Conservation (phyloP, 2,888 invertebrate species). For the Lamellibrachia satsuma region DNA sequence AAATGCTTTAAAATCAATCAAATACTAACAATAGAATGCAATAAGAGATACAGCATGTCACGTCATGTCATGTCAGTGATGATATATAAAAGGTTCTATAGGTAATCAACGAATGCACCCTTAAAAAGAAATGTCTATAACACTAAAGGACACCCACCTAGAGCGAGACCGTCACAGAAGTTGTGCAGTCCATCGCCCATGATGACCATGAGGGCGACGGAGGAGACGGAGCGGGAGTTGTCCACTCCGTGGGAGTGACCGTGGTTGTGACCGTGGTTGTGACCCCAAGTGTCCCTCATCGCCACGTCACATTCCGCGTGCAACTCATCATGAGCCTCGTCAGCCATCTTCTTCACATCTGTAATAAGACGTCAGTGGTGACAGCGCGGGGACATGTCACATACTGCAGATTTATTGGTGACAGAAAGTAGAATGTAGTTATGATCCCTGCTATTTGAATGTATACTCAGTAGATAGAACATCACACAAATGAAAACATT, state of each 20-base stretch:
- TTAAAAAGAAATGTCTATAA: too few species aligned
- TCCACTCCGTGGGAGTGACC: conserved; percentile 45
- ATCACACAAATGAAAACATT: too few species aligned
- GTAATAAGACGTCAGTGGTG: background rate
- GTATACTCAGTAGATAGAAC: too few species aligned
- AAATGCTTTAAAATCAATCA: too few species aligned
- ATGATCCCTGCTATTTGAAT: too few species aligned
- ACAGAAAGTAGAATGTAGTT: too few species aligned
- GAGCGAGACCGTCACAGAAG: conserved; percentile 93
- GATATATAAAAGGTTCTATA: too few species aligned
- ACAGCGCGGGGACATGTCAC: background rate
- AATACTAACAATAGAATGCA: too few species aligned
- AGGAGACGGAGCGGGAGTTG: conserved; percentile 75
- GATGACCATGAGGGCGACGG: conserved; percentile 95
- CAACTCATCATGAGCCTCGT: conserved; percentile 41
- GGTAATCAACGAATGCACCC: too few species aligned
- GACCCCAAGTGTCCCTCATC: conserved; percentile 24
- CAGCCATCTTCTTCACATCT: conserved; percentile 42
- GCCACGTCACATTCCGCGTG: conserved; percentile 39
- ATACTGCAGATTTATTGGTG: background rate
- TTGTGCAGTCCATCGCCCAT: conserved; percentile 96
- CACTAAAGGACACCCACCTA: conserved; percentile 67
- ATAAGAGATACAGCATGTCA: too few species aligned
- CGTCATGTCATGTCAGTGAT: too few species aligned
- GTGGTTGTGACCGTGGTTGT: conserved; percentile 27